A percentile compares a stretch with the other conserved stretches of the same genome.
These are phyloP conservation scores for Microcebus lehilahytsara DNA, from an alignment of 2,113 vertebrate species.

Conservation along the genomic window DNA sequence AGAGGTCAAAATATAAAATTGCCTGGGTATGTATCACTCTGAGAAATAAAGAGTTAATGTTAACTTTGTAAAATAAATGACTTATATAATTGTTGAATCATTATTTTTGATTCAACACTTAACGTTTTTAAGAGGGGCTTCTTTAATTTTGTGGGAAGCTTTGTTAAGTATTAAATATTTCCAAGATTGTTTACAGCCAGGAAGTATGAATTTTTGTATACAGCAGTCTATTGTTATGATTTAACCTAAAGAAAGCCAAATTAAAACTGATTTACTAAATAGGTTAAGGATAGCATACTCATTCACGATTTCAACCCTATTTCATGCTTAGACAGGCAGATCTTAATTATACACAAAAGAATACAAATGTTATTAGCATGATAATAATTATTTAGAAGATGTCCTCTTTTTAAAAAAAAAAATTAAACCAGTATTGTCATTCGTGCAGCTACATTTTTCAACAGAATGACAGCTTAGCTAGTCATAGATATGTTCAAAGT, in stretches of 20 bases:
- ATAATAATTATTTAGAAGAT: constrained; percentile 90
- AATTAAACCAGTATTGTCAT: constrained; percentile 85
- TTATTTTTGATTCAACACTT: constrained; percentile 77
- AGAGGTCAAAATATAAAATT: constrained; percentile 76
- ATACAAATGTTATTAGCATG: constrained; percentile 91
- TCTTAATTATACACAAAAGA: constrained; percentile 91
- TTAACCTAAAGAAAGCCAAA: constrained; percentile 86
- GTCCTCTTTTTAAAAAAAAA: constrained; percentile 81
- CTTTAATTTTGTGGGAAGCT: constrained; percentile 76
- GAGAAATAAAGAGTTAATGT: constrained; percentile 79
- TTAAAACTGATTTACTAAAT: constrained; percentile 89
- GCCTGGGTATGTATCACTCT: constrained; percentile 57
- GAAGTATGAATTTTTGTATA: constrained; percentile 77
- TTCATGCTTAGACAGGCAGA: constrained; percentile 90
- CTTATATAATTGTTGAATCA: constrained; percentile 71
- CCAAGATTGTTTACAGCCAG: constrained; percentile 70
- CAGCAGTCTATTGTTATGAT: constrained; percentile 79
- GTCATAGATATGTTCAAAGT: constrained; percentile 88
- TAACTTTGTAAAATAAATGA: constrained; percentile 73
- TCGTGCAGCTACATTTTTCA: constrained; percentile 85
- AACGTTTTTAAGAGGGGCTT: constrained; percentile 53
- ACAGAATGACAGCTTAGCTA: constrained; percentile 83
- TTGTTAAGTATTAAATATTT: constrained; percentile 80
- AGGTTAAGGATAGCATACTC: constrained; percentile 86
- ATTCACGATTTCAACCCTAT: constrained; percentile 88